Base-by-base conservation (phyloP, 2,113 vertebrate species). In the Onychorhynchus coronatus region DNA sequence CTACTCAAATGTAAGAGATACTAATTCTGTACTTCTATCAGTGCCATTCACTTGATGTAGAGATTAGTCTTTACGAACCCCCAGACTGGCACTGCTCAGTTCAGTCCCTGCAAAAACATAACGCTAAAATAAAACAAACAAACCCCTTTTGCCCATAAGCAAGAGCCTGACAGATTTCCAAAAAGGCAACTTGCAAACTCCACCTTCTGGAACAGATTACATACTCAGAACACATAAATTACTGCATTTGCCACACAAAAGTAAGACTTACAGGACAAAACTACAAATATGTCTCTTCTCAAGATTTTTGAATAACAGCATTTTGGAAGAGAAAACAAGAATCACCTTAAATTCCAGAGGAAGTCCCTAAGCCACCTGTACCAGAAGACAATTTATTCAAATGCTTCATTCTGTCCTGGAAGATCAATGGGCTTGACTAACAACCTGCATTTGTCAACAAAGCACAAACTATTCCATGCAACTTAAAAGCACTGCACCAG, bases 321-420 rank as follows among this genome's bases (percentile, higher is more conserved):
- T 42, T 93, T 56, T n/a, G 33, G 28, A 86, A 74, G 6, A 84
- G 39, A 76, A 96, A 93, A 47, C 27, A 91, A 72, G 11, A 88
- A 65, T 5, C 8, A 37, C 12, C 25, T 62, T 31, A 18, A 56
- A 42, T 30, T 47, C 22, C 39, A 50, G 6, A 71, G 4, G 3
- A 91, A 89, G 27, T 3, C 37, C 9, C 23, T 62, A 82, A 93
- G 13, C 11, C n/a, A 47, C 7, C 30, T 35, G 6, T 8, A 59
- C 22, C 35, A 47, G 65, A 72, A 55, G 6, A 71, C 7, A 12
- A 11, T 16, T 68, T 68, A 53, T 44, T 59, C 27, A 39, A 85
- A 28, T 14, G 22, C 28, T 46, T 63, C 22, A 15, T 30, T 65
- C 42, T 39, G 22, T 52, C 67, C 31, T 23, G 14, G 23, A 82